Evolutionary conservation across 2,888 invertebrate species (phyloP).

Genomic region (Tolmerus cingulatus): DNA sequence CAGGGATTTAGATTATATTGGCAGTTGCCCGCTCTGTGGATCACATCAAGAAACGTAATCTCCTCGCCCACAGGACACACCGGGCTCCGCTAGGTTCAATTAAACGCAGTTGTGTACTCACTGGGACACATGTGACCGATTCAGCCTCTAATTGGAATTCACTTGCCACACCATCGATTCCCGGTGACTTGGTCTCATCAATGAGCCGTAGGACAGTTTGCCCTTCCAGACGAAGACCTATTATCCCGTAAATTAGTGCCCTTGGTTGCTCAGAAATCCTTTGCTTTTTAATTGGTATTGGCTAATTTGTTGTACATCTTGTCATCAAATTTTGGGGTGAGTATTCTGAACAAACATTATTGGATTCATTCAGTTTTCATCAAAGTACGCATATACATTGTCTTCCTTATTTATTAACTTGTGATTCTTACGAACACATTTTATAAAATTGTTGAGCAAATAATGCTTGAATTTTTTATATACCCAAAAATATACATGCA

Average conservation of each 20-base stretch:
- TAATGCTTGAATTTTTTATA: too few species aligned
- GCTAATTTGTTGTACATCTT: background rate
- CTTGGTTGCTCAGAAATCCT: background rate
- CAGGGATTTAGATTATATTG: constrained; percentile 46
- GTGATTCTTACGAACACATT: too few species aligned
- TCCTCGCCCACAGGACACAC: constrained; percentile 17
- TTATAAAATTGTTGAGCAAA: too few species aligned
- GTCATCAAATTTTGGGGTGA: background rate
- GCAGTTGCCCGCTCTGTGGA: constrained; percentile 41
- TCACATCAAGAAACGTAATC: constrained; percentile 46
- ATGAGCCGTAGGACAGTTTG: background rate
- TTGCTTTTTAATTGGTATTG: background rate
- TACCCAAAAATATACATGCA: too few species aligned
- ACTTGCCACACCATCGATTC: constrained; percentile 25
- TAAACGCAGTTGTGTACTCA: constrained; percentile 45
- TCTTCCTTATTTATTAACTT: too few species aligned
- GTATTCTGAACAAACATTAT: background rate
- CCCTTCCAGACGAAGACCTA: background rate
- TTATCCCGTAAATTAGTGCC: background rate
- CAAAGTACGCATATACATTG: too few species aligned
- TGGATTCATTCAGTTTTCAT: too few species aligned
- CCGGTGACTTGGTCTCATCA: background rate
- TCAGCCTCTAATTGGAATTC: constrained; percentile 43
- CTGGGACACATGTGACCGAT: constrained; percentile 45
- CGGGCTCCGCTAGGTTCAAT: constrained; percentile 29